Evolutionary conservation across 2,797 vertebrate species (phyloP).

Genomic region (Aeoliscus strigatus): DNA sequence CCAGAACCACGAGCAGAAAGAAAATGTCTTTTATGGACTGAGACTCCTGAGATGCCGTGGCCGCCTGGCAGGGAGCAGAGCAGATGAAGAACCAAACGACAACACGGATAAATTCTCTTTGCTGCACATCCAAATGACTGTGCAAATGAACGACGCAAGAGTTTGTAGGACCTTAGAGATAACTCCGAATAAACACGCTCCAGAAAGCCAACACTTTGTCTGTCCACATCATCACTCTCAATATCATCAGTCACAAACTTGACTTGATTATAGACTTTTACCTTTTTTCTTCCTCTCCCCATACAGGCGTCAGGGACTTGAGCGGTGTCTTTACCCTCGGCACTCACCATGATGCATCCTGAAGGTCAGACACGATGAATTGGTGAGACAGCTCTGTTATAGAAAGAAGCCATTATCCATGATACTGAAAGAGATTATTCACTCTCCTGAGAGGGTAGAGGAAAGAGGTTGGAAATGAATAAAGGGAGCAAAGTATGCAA

Average conservation of each 20-base stretch:
- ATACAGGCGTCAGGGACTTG: conserved; percentile 13
- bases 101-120: too few relatives aligned
- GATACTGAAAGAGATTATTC: conserved; percentile 68
- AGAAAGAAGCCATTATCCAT: conserved; percentile 65
- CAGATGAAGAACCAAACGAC: conserved; percentile 58
- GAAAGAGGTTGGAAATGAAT: conserved; percentile 10
- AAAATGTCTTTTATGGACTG: conserved; percentile 58
- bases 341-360: conserved; percentile 67
- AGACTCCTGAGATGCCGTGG: conserved; percentile 40
- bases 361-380: conserved; percentile 78
- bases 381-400: conserved; percentile 59
- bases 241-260: conserved; percentile 38
- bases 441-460: conserved; percentile 31
- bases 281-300: conserved; percentile 29
- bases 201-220: too few relatives aligned
- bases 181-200: too few relatives aligned
- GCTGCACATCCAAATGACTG: too few relatives aligned
- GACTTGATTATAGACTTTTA: conserved; percentile 52
- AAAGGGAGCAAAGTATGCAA: too few relatives aligned
- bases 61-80: conserved; percentile 47
- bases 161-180: too few relatives aligned
- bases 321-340: conserved; percentile 59
- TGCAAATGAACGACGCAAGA: too few relatives aligned
- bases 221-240: conserved; percentile 4
- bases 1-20: conserved; percentile 52